Evolutionary conservation across 1,140 invertebrate genomes (phyloP), one percentile per base, ranked within the genome.

Genomic region (Nilaparvata lugens): DNA sequence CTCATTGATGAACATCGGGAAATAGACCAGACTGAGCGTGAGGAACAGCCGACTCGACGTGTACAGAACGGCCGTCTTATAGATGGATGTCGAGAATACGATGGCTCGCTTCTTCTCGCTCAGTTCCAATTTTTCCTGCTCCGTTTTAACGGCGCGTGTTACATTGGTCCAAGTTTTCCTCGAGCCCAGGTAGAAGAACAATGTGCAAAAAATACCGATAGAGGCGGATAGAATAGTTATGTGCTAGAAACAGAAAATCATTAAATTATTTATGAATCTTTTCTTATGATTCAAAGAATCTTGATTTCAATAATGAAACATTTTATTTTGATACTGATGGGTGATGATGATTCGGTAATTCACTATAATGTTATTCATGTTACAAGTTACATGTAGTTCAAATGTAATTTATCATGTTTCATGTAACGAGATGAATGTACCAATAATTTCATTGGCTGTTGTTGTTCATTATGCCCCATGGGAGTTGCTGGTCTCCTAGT

Each of bases 1-100:
- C 73, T 93, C 88, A 65, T 90, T 87, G 45, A 94, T 79, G 73
- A 91, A 95, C 63, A 94, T 75, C 4, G 91, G 90, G 51, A 94
- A 82, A 68, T 94, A 95, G 3, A 93, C 85, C 63, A 93, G 82
- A 48, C 87, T 88, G 31, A 94, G 72, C 62, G 91, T 93, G 63
- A 90, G 85, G 69, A 87, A 91, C 11, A 95, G 73, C 65, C 92
- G 79, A 18, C 90, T 88, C 16, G 85, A 85, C 65, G 94, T 92
- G 69, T 95, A 94, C 2, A 84, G 65, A 3, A 79, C n/a, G 16
- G 75, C 63, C 7, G 70, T 67, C 48, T 69, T 66, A 45, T 66
- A 66, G 3, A 66, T 48, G 4, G 62, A 56, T 18, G 38, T 25
- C 5, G 59, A 60, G 24, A 25, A 42, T 35, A 43, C 45, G 2